Evolutionary conservation across 2,797 vertebrate species (phyloP).

Genomic region (Salarias fasciatus): DNA sequence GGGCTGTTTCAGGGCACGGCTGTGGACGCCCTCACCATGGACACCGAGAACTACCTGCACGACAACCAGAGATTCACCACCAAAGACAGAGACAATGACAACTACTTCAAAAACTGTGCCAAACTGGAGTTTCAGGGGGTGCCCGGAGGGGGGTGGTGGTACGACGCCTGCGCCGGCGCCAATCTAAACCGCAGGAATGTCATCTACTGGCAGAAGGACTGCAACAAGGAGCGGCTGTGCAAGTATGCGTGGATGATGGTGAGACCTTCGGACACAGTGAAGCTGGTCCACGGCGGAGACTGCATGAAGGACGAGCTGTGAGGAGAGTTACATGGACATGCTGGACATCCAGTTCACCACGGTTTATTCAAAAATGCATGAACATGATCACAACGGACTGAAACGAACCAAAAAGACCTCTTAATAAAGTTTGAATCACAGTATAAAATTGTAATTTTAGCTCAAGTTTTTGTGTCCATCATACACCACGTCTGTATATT

Average conservation of each 20-base stretch:
- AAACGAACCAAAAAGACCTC: constrained; percentile 40
- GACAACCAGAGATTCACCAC: constrained; percentile 92
- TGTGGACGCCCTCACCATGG: constrained; percentile 85
- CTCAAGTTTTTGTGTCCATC: constrained; percentile 33
- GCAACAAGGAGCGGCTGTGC: constrained; percentile 84
- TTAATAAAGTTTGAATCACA: constrained; percentile 49
- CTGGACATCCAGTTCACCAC: constrained; percentile 46
- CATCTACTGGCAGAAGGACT: constrained; percentile 91
- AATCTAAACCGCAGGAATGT: constrained; percentile 88
- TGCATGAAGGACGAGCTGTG: constrained; percentile 83
- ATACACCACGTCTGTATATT: constrained; percentile 37
- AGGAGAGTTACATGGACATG: constrained; percentile 3
- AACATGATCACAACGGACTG: constrained; percentile 70
- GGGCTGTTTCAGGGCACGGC: constrained; percentile 87
- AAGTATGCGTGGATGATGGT: constrained; percentile 91
- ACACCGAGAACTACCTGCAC: constrained; percentile 90
- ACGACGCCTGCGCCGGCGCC: constrained; percentile 86
- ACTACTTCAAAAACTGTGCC: constrained; percentile 89
- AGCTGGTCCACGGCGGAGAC: constrained; percentile 63
- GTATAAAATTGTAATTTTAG: constrained; percentile 53
- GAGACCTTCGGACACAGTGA: constrained; percentile 77
- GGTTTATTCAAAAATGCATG: constrained; percentile 72
- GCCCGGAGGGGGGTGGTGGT: constrained; percentile 89
- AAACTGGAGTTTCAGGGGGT: constrained; percentile 85
- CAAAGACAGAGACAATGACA: constrained; percentile 89